Evolutionary conservation across 2,797 vertebrate species (phyloP), one percentile per base, ranked within the genome.

Genomic region (Nyctalus aviator): DNA sequence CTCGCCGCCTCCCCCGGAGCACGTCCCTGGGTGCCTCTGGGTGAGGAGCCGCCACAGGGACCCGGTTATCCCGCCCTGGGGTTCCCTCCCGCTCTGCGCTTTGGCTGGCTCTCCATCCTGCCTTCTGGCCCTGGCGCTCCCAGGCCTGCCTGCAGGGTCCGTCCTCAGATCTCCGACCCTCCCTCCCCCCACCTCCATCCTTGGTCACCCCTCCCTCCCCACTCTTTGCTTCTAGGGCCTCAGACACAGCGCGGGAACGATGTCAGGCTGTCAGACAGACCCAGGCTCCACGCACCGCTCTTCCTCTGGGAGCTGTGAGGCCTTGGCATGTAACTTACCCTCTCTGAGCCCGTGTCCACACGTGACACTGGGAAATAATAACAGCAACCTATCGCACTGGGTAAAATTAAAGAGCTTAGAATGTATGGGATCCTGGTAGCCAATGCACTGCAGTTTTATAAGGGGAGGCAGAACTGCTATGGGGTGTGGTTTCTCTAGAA

Each of bases 1-100:
- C 5, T 20, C 37, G 0, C 8, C 18, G 27, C 23, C 0, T 1
- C 27, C 53, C 48, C 9, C 17, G 7, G 7, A 46, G 79, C n/a
- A 37, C n/a, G 10, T 18, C 64, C 55, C 69, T 14, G 6, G 6
- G 27, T 17, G 23, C 3, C 27, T 48, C 0, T 0, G 64, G 41
- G 12, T 8, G 18, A n/a, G 86, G 37, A 69, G 5, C 32, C 1
- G 55, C 44, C 8, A 27, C 87, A 32, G 10, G n/a, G 6, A 37
- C 14, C 44, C 8, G 8, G 20, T 50, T 64, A 35, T n/a, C 25
- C 62, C 2, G n/a, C 27, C 69, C 0, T 0, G 44, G 8, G 88
- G 13, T 41, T 46, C 44, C 25, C 46, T 57, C 23, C 5, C 1
- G 30, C 71, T 12, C n/a, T n/a, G 48, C 5, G 11, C 35, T 82